Evolutionary conservation across 2,888 invertebrate species (phyloP).

Genomic region (Melinaea menophilus): DNA sequence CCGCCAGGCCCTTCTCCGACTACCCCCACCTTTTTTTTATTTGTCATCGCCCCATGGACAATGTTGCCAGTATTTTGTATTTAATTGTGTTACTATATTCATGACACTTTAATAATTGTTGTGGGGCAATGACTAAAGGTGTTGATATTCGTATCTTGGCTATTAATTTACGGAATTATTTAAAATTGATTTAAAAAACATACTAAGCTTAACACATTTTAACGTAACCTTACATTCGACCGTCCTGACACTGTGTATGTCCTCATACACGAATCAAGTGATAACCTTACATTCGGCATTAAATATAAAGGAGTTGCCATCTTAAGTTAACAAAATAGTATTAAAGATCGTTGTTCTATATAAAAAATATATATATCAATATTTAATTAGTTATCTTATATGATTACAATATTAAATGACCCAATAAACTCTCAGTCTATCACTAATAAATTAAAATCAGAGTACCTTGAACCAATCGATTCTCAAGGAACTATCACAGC

Average conservation of each 20-base stretch:
- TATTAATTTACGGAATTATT: no score
- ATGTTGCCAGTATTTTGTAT: no score
- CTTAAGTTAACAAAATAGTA: background rate
- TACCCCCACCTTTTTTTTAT: no score
- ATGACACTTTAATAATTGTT: no score
- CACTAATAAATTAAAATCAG: background rate
- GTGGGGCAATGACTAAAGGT: no score
- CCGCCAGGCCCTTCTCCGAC: no score
- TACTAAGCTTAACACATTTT: no score
- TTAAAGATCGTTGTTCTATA: background rate
- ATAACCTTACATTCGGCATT: background rate
- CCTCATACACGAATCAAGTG: background rate
- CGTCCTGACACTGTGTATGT: background rate
- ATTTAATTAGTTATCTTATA: background rate
- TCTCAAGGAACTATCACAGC: background rate
- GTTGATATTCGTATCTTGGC: no score
- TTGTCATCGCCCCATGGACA: no score
- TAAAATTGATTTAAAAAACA: no score
- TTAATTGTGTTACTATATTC: no score
- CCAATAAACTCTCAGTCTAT: background rate
- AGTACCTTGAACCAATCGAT: background rate
- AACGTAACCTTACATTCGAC: background rate
- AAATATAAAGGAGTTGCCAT: background rate
- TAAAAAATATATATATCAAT: background rate
- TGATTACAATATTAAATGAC: background rate